These are phyloP conservation scores for Podiceps cristatus DNA, from an alignment of 2,113 vertebrate genomes.

Conservation along the genomic window DNA sequence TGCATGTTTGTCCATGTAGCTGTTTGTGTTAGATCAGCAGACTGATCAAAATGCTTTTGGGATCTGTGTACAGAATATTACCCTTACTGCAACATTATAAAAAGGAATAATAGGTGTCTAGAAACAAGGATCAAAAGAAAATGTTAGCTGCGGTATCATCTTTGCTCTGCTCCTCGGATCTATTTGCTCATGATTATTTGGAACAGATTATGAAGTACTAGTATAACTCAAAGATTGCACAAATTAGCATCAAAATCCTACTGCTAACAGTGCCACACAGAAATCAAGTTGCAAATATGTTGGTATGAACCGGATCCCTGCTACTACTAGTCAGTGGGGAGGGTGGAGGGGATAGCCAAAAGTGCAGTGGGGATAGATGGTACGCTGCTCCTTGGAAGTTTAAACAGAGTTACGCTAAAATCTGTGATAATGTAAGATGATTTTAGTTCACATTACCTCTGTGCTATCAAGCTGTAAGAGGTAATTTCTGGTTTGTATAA, in stretches of 20 bases:
- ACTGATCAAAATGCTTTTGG: background rate
- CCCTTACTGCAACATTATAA: background rate
- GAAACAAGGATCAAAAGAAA: background rate
- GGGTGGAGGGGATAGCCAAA: background rate
- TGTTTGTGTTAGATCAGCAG: background rate
- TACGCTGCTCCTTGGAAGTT: background rate
- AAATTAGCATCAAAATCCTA: background rate
- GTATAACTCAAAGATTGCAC: background rate
- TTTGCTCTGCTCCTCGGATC: background rate
- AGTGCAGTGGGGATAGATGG: background rate
- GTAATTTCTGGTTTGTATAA: background rate
- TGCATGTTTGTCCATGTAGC: background rate
- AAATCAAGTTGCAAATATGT: background rate
- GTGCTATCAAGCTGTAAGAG: background rate
- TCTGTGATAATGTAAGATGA: background rate
- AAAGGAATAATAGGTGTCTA: background rate
- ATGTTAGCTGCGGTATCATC: background rate
- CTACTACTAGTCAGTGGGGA: background rate
- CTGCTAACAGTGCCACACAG: background rate
- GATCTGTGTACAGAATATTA: background rate
- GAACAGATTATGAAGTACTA: background rate
- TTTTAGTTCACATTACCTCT: background rate
- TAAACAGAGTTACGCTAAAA: background rate
- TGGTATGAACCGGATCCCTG: background rate
- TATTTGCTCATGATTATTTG: background rate